Evolutionary conservation across 2,888 invertebrate genomes (phyloP).

Genomic region (Orthosia gracilis): DNA sequence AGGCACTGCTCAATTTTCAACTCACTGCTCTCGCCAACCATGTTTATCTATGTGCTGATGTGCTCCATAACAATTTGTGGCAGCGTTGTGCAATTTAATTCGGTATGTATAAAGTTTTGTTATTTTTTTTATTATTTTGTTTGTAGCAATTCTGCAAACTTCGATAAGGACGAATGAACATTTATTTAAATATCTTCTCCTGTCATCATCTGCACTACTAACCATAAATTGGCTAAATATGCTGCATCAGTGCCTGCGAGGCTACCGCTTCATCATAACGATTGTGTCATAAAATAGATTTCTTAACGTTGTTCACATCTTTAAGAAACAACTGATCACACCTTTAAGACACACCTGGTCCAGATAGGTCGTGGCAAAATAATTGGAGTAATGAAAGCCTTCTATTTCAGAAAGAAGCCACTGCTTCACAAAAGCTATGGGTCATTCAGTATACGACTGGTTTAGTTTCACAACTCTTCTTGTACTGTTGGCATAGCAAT

Average conservation of each 20-base stretch:
- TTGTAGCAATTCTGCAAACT: too few relatives aligned
- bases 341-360: too few relatives aligned
- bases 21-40: constrained; percentile 77
- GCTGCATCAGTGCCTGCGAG: too few relatives aligned
- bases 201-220: too few relatives aligned
- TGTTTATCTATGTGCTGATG: constrained; percentile 81
- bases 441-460: constrained; percentile 76
- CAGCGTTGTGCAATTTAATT: constrained; percentile 78
- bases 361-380: background rate
- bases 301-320: too few relatives aligned
- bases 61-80: constrained; percentile 83
- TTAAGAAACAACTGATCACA: too few relatives aligned
- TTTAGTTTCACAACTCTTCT: constrained; percentile 77
- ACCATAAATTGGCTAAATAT: too few relatives aligned
- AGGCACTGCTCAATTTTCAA: constrained; percentile 75
- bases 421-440: constrained; percentile 78
- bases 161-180: too few relatives aligned
- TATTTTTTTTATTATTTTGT: background rate
- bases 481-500: constrained; percentile 85
- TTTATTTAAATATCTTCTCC: too few relatives aligned
- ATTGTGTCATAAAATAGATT: too few relatives aligned
- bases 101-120: constrained; percentile 70
- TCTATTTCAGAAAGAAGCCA: constrained; percentile 71
- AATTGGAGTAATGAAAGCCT: background rate
- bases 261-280: too few relatives aligned